Percentiles rank a stretch among this genome's conserved stretches.
phyloP scores from a whole-genome alignment of 2,797 vertebrate species.

The Poliocrania exsul region DNA sequence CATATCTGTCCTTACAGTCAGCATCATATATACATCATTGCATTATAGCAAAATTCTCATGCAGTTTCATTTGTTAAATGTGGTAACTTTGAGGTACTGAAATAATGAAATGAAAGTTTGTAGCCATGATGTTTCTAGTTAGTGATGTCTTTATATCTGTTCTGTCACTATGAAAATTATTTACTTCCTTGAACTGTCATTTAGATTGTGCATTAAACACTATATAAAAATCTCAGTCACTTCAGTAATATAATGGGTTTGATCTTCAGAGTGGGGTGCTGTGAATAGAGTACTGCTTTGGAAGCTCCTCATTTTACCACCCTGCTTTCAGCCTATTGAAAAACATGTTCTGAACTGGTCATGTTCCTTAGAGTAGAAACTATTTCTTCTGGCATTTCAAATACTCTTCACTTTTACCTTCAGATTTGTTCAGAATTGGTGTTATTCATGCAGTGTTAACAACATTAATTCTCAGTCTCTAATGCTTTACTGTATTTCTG shows the following conservation, averaged over 20 bases:
- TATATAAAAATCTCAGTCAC: background rate
- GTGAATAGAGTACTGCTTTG: background rate
- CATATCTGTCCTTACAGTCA: background rate
- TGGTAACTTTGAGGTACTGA: background rate
- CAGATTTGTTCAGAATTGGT: background rate
- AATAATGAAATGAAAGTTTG: background rate
- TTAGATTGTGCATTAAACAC: background rate
- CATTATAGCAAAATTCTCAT: background rate
- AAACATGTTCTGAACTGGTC: background rate
- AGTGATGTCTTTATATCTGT: background rate
- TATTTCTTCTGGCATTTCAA: background rate
- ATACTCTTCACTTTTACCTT: background rate
- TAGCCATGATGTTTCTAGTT: background rate
- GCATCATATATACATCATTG: background rate
- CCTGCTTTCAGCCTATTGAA: background rate
- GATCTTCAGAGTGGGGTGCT: background rate
- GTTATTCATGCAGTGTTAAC: background rate
- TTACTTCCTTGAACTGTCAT: conserved; percentile 16
- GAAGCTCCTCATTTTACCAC: background rate
- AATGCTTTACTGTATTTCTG: background rate
- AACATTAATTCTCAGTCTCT: fast-evolving
- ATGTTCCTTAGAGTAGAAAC: background rate
- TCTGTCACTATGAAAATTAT: background rate
- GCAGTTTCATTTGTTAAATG: background rate
- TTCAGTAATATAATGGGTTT: background rate